Base-by-base conservation (phyloP, 2,888 invertebrate genomes). In the Acanthosepion pharaonis region DNA sequence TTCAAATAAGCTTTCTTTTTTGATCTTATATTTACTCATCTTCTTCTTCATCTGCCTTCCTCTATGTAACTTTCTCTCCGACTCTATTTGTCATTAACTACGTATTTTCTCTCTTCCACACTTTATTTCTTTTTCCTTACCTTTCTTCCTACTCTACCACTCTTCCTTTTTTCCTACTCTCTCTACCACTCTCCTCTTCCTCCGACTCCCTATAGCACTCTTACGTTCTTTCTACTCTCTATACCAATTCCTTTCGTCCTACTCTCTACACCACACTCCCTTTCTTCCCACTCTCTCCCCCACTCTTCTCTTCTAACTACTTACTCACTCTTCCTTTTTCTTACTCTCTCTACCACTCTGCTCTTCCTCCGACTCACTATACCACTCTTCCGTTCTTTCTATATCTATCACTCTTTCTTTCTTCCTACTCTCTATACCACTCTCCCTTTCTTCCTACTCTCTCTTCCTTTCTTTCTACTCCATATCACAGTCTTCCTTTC, bases 131-230 rank as follows among this genome's bases (percentile, higher is more conserved):
- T 23, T 33, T 91, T 33, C 4, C 11, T 23, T 33, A 11, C 33
- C 1, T 11, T 33, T 91, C 33, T 33, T 91, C 25, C 33, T 33
- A 9, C 25, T 55, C 48, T 91, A 33, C 64, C 53, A 49, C 93
- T 92, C 33, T 33, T 92, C 64, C 48, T 51, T 51, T 49, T 91
- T 59, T 94, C 91, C 48, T 94, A 51, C 53, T 78, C 93, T 94
- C 48, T 93, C 93, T 59, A 94, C 94, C 91, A 78, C 91, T 91
- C 95, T 95, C 91, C 94, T 94, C 49, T 95, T 94, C 59, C 94
- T 93, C 92, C 92, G 8, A n/a, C 20, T 33, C 33, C 33, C 91
- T 42, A 42, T 42, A 42, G 42, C 42, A 42, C 42, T 42, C 42
- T 42, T 42, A 42, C 42, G 42, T 42, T 42, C 42, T 42, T 42